phyloP scores from a whole-genome alignment of 2,113 vertebrate species.

The Thalassoma bifasciatum region DNA sequence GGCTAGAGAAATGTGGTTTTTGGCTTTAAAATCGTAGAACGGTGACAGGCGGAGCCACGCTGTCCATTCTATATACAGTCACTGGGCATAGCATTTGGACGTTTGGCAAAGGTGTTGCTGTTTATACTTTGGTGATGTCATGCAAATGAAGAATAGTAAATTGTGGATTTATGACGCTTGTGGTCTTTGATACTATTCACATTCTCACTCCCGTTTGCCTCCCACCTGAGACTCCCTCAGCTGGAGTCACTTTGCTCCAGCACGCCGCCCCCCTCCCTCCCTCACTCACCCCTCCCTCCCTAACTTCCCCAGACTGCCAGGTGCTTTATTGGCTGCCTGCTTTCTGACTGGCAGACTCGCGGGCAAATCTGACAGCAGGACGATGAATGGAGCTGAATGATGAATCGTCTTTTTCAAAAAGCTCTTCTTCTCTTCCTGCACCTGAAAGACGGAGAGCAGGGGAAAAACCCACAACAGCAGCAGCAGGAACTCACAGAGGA shows the following conservation, averaged over 20 bases:
- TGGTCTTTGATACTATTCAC: not conserved
- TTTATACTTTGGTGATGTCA: too few relatives aligned
- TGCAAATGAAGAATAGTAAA: too few relatives aligned
- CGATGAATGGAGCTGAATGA: slow-evolving; percentile 52
- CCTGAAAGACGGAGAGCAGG: slow-evolving; percentile 32
- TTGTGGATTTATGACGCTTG: not conserved
- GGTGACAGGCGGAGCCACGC: too few relatives aligned
- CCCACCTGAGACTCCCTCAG: not conserved
- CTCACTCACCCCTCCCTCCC: too few relatives aligned
- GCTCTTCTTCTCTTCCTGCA: not conserved
- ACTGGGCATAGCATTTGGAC: too few relatives aligned
- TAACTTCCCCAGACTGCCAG: slow-evolving; percentile 7
- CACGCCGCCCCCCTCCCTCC: not conserved
- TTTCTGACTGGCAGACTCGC: slow-evolving; percentile 54
- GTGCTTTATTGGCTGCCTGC: slow-evolving; percentile 43
- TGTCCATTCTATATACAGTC: too few relatives aligned
- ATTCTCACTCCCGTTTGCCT: too few relatives aligned
- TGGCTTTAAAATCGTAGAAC: too few relatives aligned
- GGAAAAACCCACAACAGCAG: not conserved
- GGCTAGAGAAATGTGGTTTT: too few relatives aligned
- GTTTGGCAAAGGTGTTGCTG: too few relatives aligned
- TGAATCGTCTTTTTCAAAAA: slow-evolving; percentile 50
- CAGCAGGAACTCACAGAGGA: too few relatives aligned
- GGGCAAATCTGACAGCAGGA: slow-evolving; percentile 65
- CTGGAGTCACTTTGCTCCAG: not conserved